Base-by-base conservation (phyloP, 2,113 vertebrate species). In the Kryptolebias marmoratus region DNA sequence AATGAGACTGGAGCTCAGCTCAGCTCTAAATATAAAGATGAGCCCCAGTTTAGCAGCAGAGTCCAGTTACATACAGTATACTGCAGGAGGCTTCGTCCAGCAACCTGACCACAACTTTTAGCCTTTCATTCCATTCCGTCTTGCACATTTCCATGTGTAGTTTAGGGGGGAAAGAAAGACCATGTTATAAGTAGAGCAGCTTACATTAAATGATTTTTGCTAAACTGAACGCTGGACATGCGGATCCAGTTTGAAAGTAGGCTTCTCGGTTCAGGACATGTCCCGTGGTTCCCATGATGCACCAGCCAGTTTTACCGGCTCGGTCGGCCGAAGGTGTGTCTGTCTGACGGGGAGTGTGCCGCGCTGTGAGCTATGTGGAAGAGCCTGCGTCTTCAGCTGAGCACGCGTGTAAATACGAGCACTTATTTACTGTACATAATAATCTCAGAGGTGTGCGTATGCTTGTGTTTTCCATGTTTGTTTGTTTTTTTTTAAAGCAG, bases 11-110 rank as follows among this genome's bases (percentile, higher is more conserved):
- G 68, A 56, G 65, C 62, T 49, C 36, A 64, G 62, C 68, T 5
- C 66, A 58, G 12, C 52, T 62, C 87, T 91, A 92, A 82, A 86
- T 87, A 86, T 91, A 90, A 75, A 77, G 70, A 44, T 32, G 79
- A 75, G 66, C 22, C n/a, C 49, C 30, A 59, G 44, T 52, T 60
- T 63, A 60, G 73, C 60, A 53, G 36, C 28, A 68, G 84, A 74
- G 74, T 89, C 73, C 79, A 68, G 65, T 85, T 88, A 78, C 87
- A 68, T 61, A 44, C 39, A 42, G 39, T 42, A 36, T 36, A 36
- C 53, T 27, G 15, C 22, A 2, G 28, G 11, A 16, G 36, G 58
- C 50, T 6, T 27, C 64, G 22, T 61, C 44, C 45, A 70, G 45
- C 18, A 59, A 44, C 49, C n/a, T 49, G 48, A 55, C 27, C 62